Base-by-base conservation (phyloP, 2,797 vertebrate species). In the Toxotes lorentzi region DNA sequence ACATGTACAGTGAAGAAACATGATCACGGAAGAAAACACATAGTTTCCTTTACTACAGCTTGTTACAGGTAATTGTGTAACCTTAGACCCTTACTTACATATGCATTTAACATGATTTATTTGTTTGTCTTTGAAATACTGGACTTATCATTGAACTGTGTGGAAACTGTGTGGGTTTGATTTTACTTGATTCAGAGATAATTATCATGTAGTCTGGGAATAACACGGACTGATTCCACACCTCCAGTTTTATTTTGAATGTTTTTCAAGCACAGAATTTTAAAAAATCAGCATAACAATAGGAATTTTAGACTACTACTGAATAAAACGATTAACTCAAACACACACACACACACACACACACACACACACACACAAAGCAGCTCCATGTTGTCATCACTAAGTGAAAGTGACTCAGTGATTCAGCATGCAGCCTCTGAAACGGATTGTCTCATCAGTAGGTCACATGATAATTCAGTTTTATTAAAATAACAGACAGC, bases 321-420 rank as follows among this genome's bases (percentile, higher is more conserved):
- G 23, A 8, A 5, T 11, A 30, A 30, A 4, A 30, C 4, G 27
- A 30, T 30, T 30, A 30, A 2, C 27, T 30, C 27, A 30, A 30
- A 30, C 27, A 27, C 27, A 27, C 27, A 27, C 27, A 27, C 27
- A 27, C 27, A 27, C 27, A 27, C 27, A 19, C 17, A 17, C 16
- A 17, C 4, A 43, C 7, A 35, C 35, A 16, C 2, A 45, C 43
- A 45, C 19, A 47, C 35, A 47, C 9, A 54, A n/a, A 21, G 6
- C n/a, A 40, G 7, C 23, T 53, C 32, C n/a, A 3, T n/a, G 60
- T 13, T 79, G 81, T 70, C 70, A 59, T 69, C 59, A 64, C 4
- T 0, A 2, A 1, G 21, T 87, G 90, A 90, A 2, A 1, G 21
- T 87, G 90, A 90, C 78, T 88, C 83, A 85, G 76, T 9, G 47